A percentile compares a stretch with the other conserved stretches of the same genome.
Evolutionary conservation across 1,140 invertebrate species (phyloP).

Genomic region (Elymnias hypermnestra): DNA sequence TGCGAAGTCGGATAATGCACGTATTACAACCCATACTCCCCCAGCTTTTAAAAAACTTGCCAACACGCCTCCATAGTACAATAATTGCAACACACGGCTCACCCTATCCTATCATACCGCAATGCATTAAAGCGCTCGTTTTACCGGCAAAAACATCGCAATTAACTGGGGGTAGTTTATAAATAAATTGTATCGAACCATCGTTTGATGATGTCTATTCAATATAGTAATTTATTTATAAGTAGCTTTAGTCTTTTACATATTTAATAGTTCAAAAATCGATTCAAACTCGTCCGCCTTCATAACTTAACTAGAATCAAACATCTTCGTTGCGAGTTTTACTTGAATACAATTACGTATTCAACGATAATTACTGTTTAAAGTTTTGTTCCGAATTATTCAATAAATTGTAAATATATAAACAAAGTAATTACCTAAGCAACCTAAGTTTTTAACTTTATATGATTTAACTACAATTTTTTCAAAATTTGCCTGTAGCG

Average conservation of each 20-base stretch:
- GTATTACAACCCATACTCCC: conserved; percentile 9
- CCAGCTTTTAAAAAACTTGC: conserved; percentile 15
- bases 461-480: no score
- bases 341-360: conserved; percentile 6
- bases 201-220: no score
- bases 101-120: conserved; percentile 10
- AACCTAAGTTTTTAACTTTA: no score
- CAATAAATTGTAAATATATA: no score
- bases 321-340: conserved; percentile 11
- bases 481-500: no score
- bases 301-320: conserved; percentile 10
- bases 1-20: neutral
- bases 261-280: neutral
- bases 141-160: conserved; percentile 13
- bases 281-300: conserved; percentile 6
- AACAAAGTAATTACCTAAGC: no score
- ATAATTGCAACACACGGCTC: conserved; percentile 15
- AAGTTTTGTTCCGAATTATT: no score
- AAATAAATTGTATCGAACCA: conserved; percentile 12
- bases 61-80: conserved; percentile 10
- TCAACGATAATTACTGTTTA: conserved; percentile 16
- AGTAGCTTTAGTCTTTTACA: no score
- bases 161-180: conserved; percentile 13
- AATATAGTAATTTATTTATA: no score
- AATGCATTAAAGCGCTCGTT: conserved; percentile 15